Conservation (phyloP, 2,113 vertebrate species). For the Callithrix jacchus region DNA sequence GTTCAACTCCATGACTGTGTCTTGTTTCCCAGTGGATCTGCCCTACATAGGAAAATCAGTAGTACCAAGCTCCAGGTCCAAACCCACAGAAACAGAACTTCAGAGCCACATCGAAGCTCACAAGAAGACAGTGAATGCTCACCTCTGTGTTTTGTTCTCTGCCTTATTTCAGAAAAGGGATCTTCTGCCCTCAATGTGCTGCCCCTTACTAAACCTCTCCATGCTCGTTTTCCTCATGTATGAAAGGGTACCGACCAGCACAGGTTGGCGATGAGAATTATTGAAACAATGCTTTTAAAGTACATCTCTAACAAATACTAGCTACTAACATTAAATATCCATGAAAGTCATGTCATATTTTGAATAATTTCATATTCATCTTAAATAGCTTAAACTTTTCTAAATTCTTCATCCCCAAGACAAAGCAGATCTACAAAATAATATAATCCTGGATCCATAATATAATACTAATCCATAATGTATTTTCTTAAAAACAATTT, state of each 20-base stretch:
- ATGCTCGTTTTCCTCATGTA: background rate
- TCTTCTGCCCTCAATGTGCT: background rate
- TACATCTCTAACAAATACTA: background rate
- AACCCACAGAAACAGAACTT: background rate
- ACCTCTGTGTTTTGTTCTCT: background rate
- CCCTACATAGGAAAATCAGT: background rate
- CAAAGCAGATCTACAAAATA: background rate
- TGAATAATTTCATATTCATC: background rate
- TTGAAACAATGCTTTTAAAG: background rate
- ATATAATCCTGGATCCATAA: background rate
- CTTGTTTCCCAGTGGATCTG: background rate
- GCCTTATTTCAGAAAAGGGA: background rate
- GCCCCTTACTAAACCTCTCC: background rate
- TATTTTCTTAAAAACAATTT: background rate
- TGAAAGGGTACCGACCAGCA: background rate
- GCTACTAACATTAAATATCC: background rate
- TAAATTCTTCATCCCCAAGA: background rate
- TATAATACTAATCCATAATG: background rate
- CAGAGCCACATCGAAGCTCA: background rate
- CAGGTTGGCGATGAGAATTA: background rate
- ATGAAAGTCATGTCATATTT: background rate
- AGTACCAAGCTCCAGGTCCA: background rate
- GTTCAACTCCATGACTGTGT: background rate
- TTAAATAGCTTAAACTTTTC: background rate
- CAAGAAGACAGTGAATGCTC: background rate